Conservation (phyloP, 2,888 invertebrate genomes). For the Cremastinae sp. region DNA sequence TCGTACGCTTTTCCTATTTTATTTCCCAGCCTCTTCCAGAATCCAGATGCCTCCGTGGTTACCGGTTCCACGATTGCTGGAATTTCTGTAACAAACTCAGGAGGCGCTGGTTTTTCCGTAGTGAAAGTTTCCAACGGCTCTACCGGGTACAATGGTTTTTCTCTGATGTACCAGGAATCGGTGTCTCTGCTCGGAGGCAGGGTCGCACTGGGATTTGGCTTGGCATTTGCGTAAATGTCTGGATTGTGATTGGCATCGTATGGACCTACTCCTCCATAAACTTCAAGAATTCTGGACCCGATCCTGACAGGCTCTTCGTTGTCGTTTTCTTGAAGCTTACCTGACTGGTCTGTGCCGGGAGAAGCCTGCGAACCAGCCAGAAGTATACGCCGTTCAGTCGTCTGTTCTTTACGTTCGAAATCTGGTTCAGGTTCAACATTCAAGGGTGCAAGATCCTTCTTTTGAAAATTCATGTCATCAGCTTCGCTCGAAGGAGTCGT, state of each 20-base stretch:
- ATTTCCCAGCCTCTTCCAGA: constrained; percentile 83
- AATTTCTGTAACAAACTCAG: constrained; percentile 40
- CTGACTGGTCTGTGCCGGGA: background rate
- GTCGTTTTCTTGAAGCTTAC: background rate
- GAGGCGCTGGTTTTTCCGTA: constrained; percentile 58
- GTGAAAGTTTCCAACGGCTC: constrained; percentile 39
- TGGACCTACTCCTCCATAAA: constrained; percentile 71
- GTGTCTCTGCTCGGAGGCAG: constrained; percentile 61
- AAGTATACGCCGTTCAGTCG: background rate
- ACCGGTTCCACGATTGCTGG: constrained; percentile 62
- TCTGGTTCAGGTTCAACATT: constrained; percentile 45
- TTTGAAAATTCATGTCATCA: constrained; percentile 27
- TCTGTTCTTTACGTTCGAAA: background rate
- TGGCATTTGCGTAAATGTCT: constrained; percentile 67
- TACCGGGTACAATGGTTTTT: constrained; percentile 62
- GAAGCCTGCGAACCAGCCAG: background rate
- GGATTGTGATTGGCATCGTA: constrained; percentile 66
- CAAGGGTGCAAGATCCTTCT: constrained; percentile 1
- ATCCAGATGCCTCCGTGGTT: constrained; percentile 79
- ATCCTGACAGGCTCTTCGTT: constrained; percentile 34
- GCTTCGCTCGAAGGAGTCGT: constrained; percentile 18
- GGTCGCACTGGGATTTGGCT: constrained; percentile 70
- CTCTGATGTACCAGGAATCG: constrained; percentile 72
- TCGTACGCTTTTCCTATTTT: constrained; percentile 82
- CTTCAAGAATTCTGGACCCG: constrained; percentile 71